Base-by-base conservation (phyloP, 2,888 invertebrate species). In the Epistrophe grossulariae region DNA sequence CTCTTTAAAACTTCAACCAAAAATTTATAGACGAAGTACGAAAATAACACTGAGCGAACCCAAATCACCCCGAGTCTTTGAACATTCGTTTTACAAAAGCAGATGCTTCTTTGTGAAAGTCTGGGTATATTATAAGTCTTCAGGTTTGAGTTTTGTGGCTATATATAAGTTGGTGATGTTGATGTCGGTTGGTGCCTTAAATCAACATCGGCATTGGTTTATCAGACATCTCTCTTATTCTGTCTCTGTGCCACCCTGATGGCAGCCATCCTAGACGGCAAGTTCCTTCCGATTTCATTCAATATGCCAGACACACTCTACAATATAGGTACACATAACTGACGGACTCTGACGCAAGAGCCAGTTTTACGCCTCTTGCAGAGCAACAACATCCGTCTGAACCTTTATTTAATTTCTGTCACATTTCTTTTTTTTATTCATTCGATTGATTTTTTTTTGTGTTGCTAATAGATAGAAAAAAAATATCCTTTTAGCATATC, bases 131-230 rank as follows among this genome's bases (percentile, higher is more conserved):
- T 59, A 43, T 24, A n/a, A n/a, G 66, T 7, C 31, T 13, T 15
- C 66, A 72, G 76, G 84, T 79, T 72, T 66, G 62, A 40, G 45
- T 24, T 24, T 24, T 4, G 40, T 31, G 13, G 59, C 17, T 10
- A 10, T 24, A 24, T 10, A 10, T 24, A 24, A 24, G 48, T 50
- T 50, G 19, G 48, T 50, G 10, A 11, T 35, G n/a, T 38, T 70
- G 66, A 71, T 74, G 43, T 43, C 15, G 70, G 72, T 72, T 55
- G 60, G 50, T 68, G 55, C 57, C 55, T 84, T 85, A 71, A 74
- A 82, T 83, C 87, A 83, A 83, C 83, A 79, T 87, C 79, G 71
- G 71, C 9, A 55, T n/a, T n/a, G 55, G 87, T 82, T 82, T 82
- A 70, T 82, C 74, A 79, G 78, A 87, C 85, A 77, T 45, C 57